Conservation (phyloP, 2,888 invertebrate species). For the Meliscaeva auricollis region DNA sequence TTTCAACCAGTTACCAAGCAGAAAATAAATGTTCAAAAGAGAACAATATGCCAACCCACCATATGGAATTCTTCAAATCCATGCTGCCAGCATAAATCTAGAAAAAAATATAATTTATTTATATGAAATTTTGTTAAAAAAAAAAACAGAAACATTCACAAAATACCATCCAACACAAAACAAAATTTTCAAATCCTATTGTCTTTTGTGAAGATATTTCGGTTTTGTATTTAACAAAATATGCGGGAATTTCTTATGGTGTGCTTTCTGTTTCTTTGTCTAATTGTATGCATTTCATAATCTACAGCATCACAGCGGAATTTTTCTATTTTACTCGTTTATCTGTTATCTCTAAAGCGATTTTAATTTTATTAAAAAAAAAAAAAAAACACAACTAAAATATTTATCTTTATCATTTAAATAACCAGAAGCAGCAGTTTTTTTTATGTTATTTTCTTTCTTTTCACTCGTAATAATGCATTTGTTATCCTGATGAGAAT, state of each 20-base stretch:
- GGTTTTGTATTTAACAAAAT: not conserved
- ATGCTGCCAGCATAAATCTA: not conserved
- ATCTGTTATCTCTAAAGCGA: not conserved
- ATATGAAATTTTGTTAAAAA: not conserved
- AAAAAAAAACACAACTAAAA: too few species aligned
- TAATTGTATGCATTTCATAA: not conserved
- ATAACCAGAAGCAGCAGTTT: too few species aligned
- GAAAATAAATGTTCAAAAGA: not conserved
- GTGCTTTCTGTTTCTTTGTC: not conserved
- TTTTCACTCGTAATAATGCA: too few species aligned
- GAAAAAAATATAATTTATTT: not conserved
- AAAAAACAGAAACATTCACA: too few species aligned
- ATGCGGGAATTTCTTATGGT: constrained; percentile 5
- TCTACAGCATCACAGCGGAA: too few species aligned
- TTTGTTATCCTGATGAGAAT: too few species aligned
- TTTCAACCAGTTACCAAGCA: not conserved
- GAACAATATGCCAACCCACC: not conserved
- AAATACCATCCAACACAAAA: too few species aligned
- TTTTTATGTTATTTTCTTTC: too few species aligned
- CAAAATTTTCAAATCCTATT: too few species aligned
- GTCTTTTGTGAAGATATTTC: too few species aligned
- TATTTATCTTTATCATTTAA: too few species aligned
- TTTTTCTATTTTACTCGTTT: not conserved
- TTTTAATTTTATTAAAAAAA: not conserved
- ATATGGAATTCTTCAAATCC: constrained; percentile 3